Percentiles rank a stretch among this genome's conserved stretches.
phyloP scores from a whole-genome alignment of 2,113 vertebrate species.

The Kryptolebias marmoratus region DNA sequence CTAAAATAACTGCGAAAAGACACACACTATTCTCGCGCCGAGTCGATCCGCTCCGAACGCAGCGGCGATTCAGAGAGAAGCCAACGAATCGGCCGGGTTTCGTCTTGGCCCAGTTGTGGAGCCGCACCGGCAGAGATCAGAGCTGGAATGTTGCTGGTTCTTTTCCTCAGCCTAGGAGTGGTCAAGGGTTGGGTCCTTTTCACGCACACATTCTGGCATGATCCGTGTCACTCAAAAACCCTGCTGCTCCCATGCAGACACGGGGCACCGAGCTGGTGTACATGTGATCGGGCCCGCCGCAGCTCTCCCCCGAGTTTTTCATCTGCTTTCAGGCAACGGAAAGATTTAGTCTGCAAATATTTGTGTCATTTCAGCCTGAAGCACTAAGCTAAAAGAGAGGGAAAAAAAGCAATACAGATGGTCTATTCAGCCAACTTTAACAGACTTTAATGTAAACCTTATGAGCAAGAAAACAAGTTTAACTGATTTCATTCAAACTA shows the following conservation, averaged over 20 bases:
- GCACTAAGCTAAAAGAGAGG: neutral
- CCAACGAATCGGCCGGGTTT: neutral
- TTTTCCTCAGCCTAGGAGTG: slow-evolving; percentile 53
- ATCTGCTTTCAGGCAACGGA: neutral
- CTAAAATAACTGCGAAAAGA: slow-evolving; percentile 71
- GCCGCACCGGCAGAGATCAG: slow-evolving; percentile 33
- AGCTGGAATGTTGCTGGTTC: slow-evolving; percentile 57
- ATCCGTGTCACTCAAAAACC: neutral
- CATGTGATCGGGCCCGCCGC: slow-evolving; percentile 15
- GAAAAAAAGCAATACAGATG: neutral
- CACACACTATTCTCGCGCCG: slow-evolving; percentile 24
- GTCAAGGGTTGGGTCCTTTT: slow-evolving; percentile 59
- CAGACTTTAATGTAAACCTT: slow-evolving; percentile 5
- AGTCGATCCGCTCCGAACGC: neutral
- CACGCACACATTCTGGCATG: slow-evolving; percentile 7
- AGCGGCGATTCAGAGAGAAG: neutral
- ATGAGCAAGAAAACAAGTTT: neutral
- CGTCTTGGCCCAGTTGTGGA: neutral
- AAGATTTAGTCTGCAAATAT: slow-evolving; percentile 5
- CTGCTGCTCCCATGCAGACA: neutral
- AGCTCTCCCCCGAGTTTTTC: neutral
- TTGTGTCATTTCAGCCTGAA: neutral
- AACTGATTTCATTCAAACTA: slow-evolving; percentile 30
- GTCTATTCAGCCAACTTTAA: neutral
- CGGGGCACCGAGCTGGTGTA: neutral